A percentile compares a stretch with the other conserved stretches of the same genome.
These are phyloP conservation scores for Pseudomyrmex dendroicus DNA, from an alignment of 1,140 invertebrate genomes.

Conservation along the genomic window DNA sequence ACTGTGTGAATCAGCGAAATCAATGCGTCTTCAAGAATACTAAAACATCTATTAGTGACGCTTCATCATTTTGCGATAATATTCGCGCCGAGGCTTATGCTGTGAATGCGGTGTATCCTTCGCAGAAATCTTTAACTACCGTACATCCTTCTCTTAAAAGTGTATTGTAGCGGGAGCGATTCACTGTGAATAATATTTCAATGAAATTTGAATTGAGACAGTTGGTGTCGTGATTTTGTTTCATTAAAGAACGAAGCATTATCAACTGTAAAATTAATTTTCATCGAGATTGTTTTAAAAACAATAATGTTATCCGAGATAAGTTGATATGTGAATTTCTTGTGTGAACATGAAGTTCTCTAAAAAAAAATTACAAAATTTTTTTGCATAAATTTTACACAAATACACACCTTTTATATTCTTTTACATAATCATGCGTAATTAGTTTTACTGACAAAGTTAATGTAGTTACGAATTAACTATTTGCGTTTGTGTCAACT, in stretches of 20 bases:
- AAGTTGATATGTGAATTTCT: not conserved
- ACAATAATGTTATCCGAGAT: not conserved
- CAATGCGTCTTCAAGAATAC: conserved; percentile 55
- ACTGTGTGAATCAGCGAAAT: conserved; percentile 54
- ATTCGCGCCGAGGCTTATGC: conserved; percentile 32
- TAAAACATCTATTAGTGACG: conserved; percentile 53
- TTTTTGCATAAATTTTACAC: not conserved
- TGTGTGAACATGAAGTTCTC: not conserved
- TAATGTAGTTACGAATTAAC: conserved; percentile 44
- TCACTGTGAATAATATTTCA: conserved; percentile 50
- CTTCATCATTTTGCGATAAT: conserved; percentile 61
- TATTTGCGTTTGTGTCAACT: conserved; percentile 39
- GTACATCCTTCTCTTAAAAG: conserved; percentile 43
- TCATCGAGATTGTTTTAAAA: conserved; percentile 9
- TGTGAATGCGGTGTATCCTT: conserved; percentile 43
- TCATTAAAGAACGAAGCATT: conserved; percentile 18
- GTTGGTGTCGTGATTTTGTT: conserved; percentile 51
- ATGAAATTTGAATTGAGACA: conserved; percentile 57
- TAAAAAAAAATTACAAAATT: not conserved
- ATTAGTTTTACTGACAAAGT: conserved; percentile 42
- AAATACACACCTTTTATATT: not conserved
- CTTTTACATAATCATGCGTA: conserved; percentile 11
- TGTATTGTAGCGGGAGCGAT: conserved; percentile 47
- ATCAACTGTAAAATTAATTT: conserved; percentile 11
- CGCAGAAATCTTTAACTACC: conserved; percentile 30